phyloP scores from a whole-genome alignment of 2,797 vertebrate genomes.

The Epinephelus malabaricus region DNA sequence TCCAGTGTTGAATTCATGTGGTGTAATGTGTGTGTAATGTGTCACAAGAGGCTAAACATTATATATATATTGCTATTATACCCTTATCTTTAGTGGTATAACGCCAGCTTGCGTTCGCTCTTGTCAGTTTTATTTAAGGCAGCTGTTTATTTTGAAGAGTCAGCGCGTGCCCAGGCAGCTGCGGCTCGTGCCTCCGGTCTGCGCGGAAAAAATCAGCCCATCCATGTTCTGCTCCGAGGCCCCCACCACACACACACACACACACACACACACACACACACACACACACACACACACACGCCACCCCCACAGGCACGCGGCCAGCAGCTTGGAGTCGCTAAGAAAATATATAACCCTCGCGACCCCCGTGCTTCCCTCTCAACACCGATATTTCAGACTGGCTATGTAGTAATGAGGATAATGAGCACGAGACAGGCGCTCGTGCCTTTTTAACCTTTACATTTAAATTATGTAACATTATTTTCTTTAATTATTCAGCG shows the following conservation, averaged over 20 bases:
- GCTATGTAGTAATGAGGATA: conserved; percentile 49
- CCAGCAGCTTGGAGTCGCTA: conserved; percentile 16
- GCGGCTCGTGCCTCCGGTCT: conserved; percentile 71
- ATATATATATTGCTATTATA: background rate
- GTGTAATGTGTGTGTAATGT: background rate
- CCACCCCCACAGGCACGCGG: conserved; percentile 23
- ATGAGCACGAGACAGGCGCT: conserved; percentile 35
- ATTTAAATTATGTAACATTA: conserved; percentile 26
- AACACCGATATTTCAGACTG: conserved; percentile 36
- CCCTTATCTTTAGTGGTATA: background rate
- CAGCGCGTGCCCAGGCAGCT: conserved; percentile 74
- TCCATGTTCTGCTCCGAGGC: conserved; percentile 31
- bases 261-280: conserved; percentile 9
- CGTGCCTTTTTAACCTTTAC: conserved; percentile 21
- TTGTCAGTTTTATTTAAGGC: conserved; percentile 62
- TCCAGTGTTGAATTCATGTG: background rate
- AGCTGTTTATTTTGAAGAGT: conserved; percentile 75
- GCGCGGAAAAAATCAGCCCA: conserved; percentile 51
- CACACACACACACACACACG: conserved; percentile 9
- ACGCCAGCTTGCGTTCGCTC: conserved; percentile 27
- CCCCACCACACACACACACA: background rate
- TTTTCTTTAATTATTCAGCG: background rate
- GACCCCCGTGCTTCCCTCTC: conserved; percentile 28
- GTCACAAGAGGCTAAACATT: background rate
- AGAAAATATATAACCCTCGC: conserved; percentile 40